A percentile compares a stretch with the other conserved stretches of the same genome.
Evolutionary conservation across 2,797 vertebrate species (phyloP).

Genomic region (Meriones psammophilus): DNA sequence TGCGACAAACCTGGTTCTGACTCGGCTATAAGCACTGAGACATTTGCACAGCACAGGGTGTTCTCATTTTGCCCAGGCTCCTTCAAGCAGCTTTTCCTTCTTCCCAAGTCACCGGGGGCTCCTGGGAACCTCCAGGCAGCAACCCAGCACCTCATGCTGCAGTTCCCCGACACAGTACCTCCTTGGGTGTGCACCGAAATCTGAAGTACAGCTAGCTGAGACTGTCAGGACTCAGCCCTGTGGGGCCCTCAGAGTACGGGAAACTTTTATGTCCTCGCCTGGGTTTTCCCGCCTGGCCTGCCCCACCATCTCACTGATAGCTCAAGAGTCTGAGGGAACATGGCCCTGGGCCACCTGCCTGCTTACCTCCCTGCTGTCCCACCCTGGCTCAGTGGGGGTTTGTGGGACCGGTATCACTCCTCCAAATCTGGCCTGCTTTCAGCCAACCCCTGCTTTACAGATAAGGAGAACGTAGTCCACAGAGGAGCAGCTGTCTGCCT

Average conservation of each 20-base stretch:
- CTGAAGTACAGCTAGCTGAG: accelerated
- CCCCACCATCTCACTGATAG: neutral
- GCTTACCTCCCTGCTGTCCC: neutral
- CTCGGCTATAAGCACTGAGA: neutral
- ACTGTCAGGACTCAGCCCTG: neutral
- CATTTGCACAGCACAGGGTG: neutral
- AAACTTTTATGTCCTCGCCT: conserved; percentile 27
- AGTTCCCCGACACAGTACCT: neutral
- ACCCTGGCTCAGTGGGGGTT: neutral
- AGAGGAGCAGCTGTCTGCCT: neutral
- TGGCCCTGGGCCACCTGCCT: neutral
- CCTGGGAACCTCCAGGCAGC: neutral
- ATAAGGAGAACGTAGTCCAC: neutral
- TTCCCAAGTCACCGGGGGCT: neutral
- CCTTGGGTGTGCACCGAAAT: neutral
- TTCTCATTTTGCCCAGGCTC: neutral
- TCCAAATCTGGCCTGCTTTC: neutral
- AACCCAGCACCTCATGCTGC: neutral
- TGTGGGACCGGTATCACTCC: neutral
- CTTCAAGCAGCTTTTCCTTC: neutral
- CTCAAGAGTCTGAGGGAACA: neutral
- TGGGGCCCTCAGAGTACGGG: neutral
- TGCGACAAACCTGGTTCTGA: neutral
- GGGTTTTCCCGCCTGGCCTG: conserved; percentile 24
- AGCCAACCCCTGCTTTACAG: neutral